A percentile compares a stretch with the other conserved stretches of the same genome.
phyloP scores from a whole-genome alignment of 2,888 invertebrate genomes.

The Polyommatus icarus region DNA sequence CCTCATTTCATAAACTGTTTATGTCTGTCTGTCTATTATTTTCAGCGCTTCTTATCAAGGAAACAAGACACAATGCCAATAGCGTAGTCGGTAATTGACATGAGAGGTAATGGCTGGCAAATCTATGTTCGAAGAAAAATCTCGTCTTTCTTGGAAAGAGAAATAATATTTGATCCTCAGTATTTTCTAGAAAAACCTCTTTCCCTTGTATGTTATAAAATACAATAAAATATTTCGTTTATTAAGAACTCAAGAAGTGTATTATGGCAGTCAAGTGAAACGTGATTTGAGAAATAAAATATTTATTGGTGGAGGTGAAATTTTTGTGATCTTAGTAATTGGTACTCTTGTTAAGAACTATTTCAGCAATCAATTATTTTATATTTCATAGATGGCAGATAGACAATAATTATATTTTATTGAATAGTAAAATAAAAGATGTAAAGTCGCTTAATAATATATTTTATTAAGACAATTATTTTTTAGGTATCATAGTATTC shows the following conservation, averaged over 20 bases:
- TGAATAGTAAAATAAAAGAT: no score
- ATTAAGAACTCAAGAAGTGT: not conserved
- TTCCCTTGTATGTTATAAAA: not conserved
- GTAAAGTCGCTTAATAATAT: no score
- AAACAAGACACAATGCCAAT: not conserved
- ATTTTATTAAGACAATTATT: no score
- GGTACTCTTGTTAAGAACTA: no score
- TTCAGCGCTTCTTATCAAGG: not conserved
- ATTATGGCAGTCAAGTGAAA: constrained; percentile 45
- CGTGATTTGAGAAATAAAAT: constrained; percentile 31
- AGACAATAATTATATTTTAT: no score
- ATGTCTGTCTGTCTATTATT: not conserved
- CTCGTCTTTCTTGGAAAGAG: not conserved
- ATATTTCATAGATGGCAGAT: no score
- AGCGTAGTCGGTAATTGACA: not conserved
- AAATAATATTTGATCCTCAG: not conserved
- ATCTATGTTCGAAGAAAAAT: not conserved
- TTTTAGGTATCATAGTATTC: no score
- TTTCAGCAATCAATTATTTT: no score
- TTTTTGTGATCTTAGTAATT: no score
- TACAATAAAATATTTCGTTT: not conserved
- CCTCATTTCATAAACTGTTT: not conserved
- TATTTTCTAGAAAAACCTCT: not conserved
- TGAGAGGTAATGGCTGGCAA: not conserved
- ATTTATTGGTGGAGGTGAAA: not conserved